Base-by-base conservation (phyloP, 2,113 vertebrate genomes). In the Columba janthina region DNA sequence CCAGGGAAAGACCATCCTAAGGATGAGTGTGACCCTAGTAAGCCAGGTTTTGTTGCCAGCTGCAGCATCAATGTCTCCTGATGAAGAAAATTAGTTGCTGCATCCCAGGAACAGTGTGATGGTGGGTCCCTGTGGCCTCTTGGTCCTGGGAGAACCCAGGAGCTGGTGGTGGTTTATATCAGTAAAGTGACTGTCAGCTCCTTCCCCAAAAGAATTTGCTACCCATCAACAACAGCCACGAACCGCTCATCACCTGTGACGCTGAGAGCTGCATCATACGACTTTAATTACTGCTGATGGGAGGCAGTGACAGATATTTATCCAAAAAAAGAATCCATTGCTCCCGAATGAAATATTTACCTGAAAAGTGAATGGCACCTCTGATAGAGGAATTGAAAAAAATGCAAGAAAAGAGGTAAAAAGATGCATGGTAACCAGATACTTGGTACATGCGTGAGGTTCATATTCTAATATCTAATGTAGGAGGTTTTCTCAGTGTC, bases 251-350 rank as follows among this genome's bases (percentile, higher is more conserved):
- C 94, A 92, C 61, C 53, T 0, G 58, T 34, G 81, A 65, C 0
- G 57, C 70, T n/a, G 53, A 82, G 32, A 82, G 80, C 83, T 62
- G 64, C 90, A 58, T 90, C 90, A 15, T 58, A 29, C 5, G 60
- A 36, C 79, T 90, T 62, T 90, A 85, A 96, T 93, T 89, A 84
- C 94, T 62, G 82, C 89, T 89, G 87, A 79, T 73, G 89, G 85
- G 71, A 94, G 93, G 50, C 40, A 42, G 40, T 76, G 82, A 89
- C 91, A 95, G 91, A 70, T 53, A 29, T 70, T 88, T 82, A 77
- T 42, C 85, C 85, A 69, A 66, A 80, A 97, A 92, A 95, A 66
- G 74, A 80, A 70, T 20, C 34, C 64, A 4, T 5, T 58, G 62
- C 74, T 91, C 58, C 85, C 50, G 67, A 85, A 95, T 66, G 64